Base-by-base conservation (phyloP, 2,888 invertebrate genomes). In the Leptarthrus brevirostris region DNA sequence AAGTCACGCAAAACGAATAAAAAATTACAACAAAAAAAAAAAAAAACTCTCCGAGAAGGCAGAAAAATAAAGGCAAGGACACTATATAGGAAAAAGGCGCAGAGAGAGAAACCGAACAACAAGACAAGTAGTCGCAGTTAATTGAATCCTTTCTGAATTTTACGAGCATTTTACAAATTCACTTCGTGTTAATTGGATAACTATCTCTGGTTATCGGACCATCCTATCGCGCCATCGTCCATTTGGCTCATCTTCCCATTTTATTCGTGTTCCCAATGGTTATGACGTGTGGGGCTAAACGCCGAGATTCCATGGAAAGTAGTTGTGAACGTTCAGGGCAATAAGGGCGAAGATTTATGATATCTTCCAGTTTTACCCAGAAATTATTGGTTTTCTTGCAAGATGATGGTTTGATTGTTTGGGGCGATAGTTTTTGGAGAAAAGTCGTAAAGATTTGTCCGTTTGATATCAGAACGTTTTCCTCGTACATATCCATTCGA, bases 91-190 rank as follows among this genome's bases (percentile, higher is more conserved):
- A 16, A 49, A 66, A 66, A 66, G 2, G 47, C n/a, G n/a, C 4
- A 20, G 16, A 64, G 10, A 10, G 40, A 40, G 18, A 1, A 22
- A 47, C 16, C 52, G 3, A n/a, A 22, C 66, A 30, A 26, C 22
- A 71, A 72, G 72, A 72, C 72, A 64, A 66, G 73, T 61, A 64
- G 73, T 73, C 61, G 52, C 54, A 61, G 73, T 64, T 73, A 73
- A 73, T 73, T 73, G 73, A 73, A 73, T 73, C 64, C 61, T 73
- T 73, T 73, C 64, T 52, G 20, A 26, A 73, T 73, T 73, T 73
- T 73, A 73, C 40, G 73, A 73, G 36, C 64, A 24, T 73, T 73
- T 73, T 73, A 73, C 73, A 73, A 73, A 73, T 73, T 73, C 73
- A 36, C 64, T 64, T 64, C 64, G 53, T 73, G 73, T 73, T 73